Conservation (phyloP, 2,113 vertebrate genomes). For the Pluvialis apricaria region DNA sequence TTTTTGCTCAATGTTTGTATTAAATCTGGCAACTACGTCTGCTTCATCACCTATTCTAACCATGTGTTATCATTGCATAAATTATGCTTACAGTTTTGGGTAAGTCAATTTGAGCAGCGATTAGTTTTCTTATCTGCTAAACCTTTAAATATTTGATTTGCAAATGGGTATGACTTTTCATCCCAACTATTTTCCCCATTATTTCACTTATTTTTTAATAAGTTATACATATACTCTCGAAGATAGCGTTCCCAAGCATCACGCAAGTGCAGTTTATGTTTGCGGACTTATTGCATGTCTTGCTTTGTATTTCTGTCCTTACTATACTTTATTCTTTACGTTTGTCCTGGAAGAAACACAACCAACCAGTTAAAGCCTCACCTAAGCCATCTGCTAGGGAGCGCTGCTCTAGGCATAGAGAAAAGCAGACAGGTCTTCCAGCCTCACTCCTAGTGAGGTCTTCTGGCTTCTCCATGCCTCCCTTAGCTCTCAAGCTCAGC, state of each 20-base stretch:
- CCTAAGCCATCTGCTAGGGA: not conserved
- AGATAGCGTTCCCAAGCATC: not conserved
- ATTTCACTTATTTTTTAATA: not conserved
- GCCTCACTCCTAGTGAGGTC: not conserved
- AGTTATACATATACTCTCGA: not conserved
- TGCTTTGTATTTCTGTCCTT: not conserved
- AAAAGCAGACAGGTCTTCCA: not conserved
- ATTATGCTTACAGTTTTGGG: not conserved
- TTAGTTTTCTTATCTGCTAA: not conserved
- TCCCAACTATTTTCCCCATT: not conserved
- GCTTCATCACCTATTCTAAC: not conserved
- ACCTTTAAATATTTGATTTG: conserved; percentile 19
- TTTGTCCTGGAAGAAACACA: not conserved
- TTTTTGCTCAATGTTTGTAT: not conserved
- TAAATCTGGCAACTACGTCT: not conserved
- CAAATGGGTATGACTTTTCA: not conserved
- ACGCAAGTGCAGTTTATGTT: not conserved
- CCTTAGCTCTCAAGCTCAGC: not conserved
- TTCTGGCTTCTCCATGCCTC: not conserved
- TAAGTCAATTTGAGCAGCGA: not conserved
- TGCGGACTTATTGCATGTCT: not conserved
- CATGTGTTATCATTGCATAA: not conserved
- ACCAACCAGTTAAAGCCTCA: not conserved
- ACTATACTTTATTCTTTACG: not conserved
- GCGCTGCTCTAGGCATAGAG: not conserved